Evolutionary conservation across 2,797 vertebrate genomes (phyloP), one percentile per base, ranked within the genome.

Genomic region (Atherinosoma microstoma): DNA sequence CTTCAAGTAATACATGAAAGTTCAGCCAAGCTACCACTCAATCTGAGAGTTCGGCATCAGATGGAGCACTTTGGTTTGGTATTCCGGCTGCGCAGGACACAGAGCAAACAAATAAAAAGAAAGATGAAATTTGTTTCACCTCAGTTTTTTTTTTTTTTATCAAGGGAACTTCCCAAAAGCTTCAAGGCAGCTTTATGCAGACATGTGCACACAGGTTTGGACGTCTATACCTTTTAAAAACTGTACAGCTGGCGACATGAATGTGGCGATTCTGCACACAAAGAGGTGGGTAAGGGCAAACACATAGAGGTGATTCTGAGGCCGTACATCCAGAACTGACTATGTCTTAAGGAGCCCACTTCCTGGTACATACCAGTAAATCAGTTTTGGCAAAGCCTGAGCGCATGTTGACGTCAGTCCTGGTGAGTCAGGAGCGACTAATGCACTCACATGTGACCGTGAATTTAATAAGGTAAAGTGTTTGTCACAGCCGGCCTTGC

Each of bases 391-490:
- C 60, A 12, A 11, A 73, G 60, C 42, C 36, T 62, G 77, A 82
- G 74, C 78, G 79, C 73, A 54, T 20, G 65, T 1, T 90, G 81
- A 89, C 76, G 68, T 89, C 84, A 87, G 72, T 71, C 40, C 64
- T 18, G 40, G 67, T 82, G 84, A 87, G 80, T 78, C 87, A 82
- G 78, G 67, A 86, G 64, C 75, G 56, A 69, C 67, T 64, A 72
- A 80, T 45, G 67, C 57, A 35, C 78, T 64, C 70, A 78, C 82
- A 87, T 38, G 57, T 73, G 77, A 76, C 53, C 1, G 0, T 78
- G 70, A 85, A 90, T 89, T 79, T 69, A 91, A 91, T 92, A 79
- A 88, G 70, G 32, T 82, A 81, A 27, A 84, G 84, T 79, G 87
- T 91, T 80, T 75, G 67, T 83, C 79, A 70, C 83, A 66, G 57